Conservation (phyloP, 30 jellyfish, hydroid and myxozoan species). For the Hydractinia echinata region DNA sequence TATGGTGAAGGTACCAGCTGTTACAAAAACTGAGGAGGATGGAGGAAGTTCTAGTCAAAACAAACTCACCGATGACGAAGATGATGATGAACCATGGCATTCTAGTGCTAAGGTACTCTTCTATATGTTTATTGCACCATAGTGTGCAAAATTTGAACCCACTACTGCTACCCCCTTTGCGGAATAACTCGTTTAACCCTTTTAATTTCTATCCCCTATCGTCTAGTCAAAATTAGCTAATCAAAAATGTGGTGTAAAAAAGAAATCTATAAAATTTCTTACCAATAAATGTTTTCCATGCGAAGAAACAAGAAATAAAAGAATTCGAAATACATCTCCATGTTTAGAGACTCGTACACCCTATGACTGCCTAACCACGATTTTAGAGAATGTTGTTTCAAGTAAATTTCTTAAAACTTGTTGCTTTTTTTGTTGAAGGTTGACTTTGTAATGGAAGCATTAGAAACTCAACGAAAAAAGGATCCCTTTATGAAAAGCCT, state of each 20-base stretch:
- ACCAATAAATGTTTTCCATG: too few species aligned
- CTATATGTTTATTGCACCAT: background rate
- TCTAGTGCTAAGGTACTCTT: slow-evolving; percentile 5
- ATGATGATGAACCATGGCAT: slow-evolving; percentile 14
- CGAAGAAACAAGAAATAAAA: too few species aligned
- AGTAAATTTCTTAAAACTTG: too few species aligned
- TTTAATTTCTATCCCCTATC: too few species aligned
- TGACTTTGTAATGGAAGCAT: slow-evolving; percentile 49
- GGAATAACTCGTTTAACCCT: background rate
- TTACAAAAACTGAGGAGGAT: background rate
- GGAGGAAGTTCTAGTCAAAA: background rate
- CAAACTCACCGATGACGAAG: background rate
- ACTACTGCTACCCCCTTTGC: background rate
- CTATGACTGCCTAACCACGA: too few species aligned
- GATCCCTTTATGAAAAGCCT: slow-evolving; percentile 53
- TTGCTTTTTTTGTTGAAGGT: slow-evolving; percentile 20
- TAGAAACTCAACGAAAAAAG: slow-evolving; percentile 34
- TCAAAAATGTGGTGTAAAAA: too few species aligned
- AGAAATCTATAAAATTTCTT: too few species aligned
- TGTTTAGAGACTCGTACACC: too few species aligned
- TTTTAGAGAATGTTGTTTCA: too few species aligned
- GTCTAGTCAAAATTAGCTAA: too few species aligned
- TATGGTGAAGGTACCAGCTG: slow-evolving; percentile 42
- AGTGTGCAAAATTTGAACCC: background rate
- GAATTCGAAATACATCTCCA: too few species aligned